These are phyloP conservation scores for Archilochus colubris DNA, from an alignment of 2,113 vertebrate genomes.

Conservation along the genomic window DNA sequence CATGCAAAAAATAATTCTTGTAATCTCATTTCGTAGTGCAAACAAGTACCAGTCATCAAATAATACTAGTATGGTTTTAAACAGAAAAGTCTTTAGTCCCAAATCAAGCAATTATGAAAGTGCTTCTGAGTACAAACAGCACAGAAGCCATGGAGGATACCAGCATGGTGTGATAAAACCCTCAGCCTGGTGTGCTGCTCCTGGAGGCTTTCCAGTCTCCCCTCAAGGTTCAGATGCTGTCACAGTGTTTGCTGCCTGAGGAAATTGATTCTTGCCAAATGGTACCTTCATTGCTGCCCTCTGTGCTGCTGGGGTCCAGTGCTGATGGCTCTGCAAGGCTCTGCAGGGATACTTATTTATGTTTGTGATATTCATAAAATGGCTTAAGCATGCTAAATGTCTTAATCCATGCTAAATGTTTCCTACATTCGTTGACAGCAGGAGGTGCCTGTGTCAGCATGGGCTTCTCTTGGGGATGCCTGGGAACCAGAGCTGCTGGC, in stretches of 20 bases:
- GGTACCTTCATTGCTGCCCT: background rate
- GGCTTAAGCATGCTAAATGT: background rate
- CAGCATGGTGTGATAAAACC: accelerated
- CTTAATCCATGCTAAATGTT: background rate
- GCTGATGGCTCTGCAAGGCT: background rate
- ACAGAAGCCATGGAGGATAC: background rate
- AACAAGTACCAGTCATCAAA: background rate
- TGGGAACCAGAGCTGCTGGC: background rate
- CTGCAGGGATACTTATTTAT: background rate
- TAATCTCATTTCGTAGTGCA: background rate
- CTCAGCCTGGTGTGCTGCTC: background rate
- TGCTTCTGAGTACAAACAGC: background rate
- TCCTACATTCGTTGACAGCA: background rate
- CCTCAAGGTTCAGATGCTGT: slow-evolving; percentile 14
- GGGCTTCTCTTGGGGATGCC: background rate
- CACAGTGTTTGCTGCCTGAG: background rate
- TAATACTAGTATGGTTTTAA: background rate
- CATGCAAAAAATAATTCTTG: background rate
- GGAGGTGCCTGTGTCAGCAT: background rate
- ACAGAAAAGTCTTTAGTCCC: background rate
- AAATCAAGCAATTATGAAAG: background rate
- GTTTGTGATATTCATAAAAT: background rate
- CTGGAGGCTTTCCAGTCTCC: slow-evolving; percentile 23
- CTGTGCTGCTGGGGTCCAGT: background rate
- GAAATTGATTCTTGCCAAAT: background rate